Evolutionary conservation across 2,113 vertebrate genomes (phyloP).

Genomic region (Todiramphus saurophagus): DNA sequence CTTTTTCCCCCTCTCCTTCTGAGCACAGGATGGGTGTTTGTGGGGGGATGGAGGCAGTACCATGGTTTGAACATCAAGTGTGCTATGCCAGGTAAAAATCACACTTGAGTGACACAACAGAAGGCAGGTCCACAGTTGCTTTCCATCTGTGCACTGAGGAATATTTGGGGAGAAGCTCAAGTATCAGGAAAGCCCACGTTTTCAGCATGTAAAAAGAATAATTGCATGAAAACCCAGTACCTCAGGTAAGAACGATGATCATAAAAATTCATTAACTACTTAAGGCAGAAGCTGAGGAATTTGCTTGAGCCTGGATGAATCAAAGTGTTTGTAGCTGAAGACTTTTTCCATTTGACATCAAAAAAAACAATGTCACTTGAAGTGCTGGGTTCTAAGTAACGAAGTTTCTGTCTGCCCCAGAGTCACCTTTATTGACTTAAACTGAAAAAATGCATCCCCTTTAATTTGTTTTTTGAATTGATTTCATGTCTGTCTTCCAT

Average conservation of each 20-base stretch:
- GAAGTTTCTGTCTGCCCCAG: background rate
- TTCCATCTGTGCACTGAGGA: background rate
- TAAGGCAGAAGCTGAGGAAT: background rate
- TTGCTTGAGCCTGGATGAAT: background rate
- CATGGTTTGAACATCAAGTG: fast-evolving
- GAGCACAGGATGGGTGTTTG: background rate
- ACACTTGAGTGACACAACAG: fast-evolving
- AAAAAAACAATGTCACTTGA: background rate
- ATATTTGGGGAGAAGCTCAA: background rate
- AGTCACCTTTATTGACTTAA: background rate
- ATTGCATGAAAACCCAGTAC: background rate
- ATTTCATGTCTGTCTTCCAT: background rate
- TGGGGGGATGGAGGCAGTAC: no score
- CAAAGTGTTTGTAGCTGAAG: background rate
- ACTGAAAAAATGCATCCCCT: background rate
- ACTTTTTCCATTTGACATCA: background rate
- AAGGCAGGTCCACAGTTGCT: background rate
- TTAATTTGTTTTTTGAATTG: background rate
- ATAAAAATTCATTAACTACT: background rate
- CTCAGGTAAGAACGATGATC: background rate
- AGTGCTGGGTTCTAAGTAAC: background rate
- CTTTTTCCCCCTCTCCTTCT: background rate
- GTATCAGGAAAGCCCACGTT: background rate
- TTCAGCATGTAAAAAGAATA: background rate
- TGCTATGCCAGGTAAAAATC: background rate